Percentiles rank a stretch among this genome's conserved stretches.
Conservation (phyloP, 1,140 invertebrate species). For the Pteromalus puparum region DNA sequence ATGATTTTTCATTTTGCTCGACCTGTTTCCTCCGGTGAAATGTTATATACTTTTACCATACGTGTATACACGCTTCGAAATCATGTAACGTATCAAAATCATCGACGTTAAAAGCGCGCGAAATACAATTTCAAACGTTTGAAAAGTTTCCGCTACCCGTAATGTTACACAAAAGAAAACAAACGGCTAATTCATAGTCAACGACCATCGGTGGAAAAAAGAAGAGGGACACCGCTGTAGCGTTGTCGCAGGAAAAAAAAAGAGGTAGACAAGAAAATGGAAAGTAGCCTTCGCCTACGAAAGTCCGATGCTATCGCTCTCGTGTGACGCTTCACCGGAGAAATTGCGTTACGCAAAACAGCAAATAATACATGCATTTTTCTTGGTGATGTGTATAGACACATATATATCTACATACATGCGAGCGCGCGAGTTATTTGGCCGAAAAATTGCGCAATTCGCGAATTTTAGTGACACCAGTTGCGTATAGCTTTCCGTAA, state of each 20-base stretch:
- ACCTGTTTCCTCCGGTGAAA: too few relatives aligned
- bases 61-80: too few relatives aligned
- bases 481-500: too few relatives aligned
- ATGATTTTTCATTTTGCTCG: too few relatives aligned
- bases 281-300: background rate
- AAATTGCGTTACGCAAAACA: conserved; percentile 16
- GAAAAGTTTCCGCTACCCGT: too few relatives aligned
- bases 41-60: too few relatives aligned
- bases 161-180: background rate
- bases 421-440: background rate
- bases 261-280: conserved; percentile 6
- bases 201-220: background rate
- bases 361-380: background rate
- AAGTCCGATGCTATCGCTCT: background rate
- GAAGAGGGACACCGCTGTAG: background rate
- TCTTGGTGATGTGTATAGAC: background rate
- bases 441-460: too few relatives aligned
- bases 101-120: too few relatives aligned
- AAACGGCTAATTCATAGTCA: background rate
- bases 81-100: too few relatives aligned
- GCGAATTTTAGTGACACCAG: too few relatives aligned
- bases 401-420: too few relatives aligned
- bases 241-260: background rate
- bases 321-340: background rate
- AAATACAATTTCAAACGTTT: too few relatives aligned